A percentile compares a stretch with the other conserved stretches of the same genome.
Evolutionary conservation across 1,140 invertebrate genomes (phyloP).

Genomic region (Littorina saxatilis): DNA sequence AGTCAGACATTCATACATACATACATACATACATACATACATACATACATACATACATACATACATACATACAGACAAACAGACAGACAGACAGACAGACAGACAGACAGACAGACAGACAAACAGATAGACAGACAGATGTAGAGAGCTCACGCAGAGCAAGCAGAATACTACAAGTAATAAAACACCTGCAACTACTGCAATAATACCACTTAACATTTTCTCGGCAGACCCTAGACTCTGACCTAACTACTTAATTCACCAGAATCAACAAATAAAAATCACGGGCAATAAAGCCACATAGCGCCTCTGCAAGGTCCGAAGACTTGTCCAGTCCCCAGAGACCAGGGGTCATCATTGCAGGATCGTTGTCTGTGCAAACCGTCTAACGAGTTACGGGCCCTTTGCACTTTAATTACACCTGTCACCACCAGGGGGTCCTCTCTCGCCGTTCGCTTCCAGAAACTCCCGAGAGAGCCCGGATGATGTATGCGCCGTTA

Average conservation of each 20-base stretch:
- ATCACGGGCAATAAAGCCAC: no score
- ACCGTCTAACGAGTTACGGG: constrained; percentile 15
- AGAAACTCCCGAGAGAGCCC: background rate
- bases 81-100: background rate
- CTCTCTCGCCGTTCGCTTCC: background rate
- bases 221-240: no score
- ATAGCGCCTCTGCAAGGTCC: no score
- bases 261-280: no score
- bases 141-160: no score
- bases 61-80: background rate
- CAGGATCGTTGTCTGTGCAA: background rate
- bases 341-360: no score
- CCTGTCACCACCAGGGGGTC: constrained; percentile 14
- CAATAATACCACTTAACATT: no score
- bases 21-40: background rate
- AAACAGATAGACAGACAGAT: no score
- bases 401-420: constrained; percentile 24
- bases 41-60: background rate
- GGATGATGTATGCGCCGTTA: background rate
- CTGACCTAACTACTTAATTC: no score
- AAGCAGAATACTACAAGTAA: no score
- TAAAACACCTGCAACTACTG: no score
- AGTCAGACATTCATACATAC: background rate
- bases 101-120: background rate
- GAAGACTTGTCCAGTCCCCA: no score